phyloP scores from a whole-genome alignment of 1,140 invertebrate species.

The Acromyrmex echinatior region DNA sequence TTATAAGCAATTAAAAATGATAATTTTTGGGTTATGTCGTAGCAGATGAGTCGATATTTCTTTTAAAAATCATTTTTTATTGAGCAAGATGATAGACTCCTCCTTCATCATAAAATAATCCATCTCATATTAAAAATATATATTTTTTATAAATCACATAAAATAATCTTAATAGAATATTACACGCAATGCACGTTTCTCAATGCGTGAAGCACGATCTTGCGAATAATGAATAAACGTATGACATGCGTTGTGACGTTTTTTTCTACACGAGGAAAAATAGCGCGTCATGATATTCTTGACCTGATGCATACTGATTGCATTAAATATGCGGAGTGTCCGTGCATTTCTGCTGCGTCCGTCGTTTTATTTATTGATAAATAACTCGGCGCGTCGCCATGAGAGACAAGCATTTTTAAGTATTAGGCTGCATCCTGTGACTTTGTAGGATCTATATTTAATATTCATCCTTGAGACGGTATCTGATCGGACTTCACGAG shows the following conservation, averaged over 20 bases:
- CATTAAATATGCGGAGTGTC: constrained; percentile 69
- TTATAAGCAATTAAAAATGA: no score
- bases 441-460: neutral
- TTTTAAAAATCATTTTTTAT: neutral
- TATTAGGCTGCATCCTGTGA: neutral
- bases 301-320: constrained; percentile 66
- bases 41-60: neutral
- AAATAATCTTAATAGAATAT: neutral
- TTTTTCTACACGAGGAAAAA: constrained; percentile 45
- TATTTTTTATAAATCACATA: constrained; percentile 6
- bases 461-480: neutral
- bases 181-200: neutral
- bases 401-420: neutral
- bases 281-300: constrained; percentile 66
- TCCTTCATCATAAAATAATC: no score
- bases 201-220: neutral
- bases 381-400: constrained; percentile 14
- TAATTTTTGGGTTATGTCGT: no score
- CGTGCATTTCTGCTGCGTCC: constrained; percentile 35
- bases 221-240: neutral
- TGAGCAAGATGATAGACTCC: neutral
- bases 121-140: neutral
- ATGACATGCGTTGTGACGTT: constrained; percentile 44
- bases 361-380: constrained; percentile 48
- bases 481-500: neutral